Conservation (phyloP, 2,113 vertebrate species). For the Daboia siamensis region DNA sequence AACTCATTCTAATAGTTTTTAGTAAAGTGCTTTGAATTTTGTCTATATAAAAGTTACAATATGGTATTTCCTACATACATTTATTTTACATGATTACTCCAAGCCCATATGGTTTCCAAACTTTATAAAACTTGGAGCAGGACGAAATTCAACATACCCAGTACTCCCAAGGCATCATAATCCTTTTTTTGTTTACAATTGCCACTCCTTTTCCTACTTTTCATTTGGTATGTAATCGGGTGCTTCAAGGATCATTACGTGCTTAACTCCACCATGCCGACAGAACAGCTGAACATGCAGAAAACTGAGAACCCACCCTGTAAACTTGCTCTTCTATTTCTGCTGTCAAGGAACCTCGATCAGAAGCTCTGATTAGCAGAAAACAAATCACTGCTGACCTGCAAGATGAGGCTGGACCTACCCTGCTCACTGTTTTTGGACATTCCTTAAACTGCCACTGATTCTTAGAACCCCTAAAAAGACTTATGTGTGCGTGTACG, state of each 20-base stretch:
- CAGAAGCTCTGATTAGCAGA: background rate
- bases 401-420: background rate
- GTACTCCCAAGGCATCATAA: background rate
- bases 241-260: background rate
- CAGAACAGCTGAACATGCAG: background rate
- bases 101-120: no score
- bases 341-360: background rate
- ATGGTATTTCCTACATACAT: background rate
- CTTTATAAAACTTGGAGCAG: background rate
- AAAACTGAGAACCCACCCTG: background rate
- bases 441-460: background rate
- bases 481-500: background rate
- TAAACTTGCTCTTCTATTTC: background rate
- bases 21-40: background rate
- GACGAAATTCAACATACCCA: background rate
- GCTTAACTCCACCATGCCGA: background rate
- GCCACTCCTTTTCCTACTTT: background rate
- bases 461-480: background rate
- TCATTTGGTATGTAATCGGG: background rate
- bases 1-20: background rate
- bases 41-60: background rate
- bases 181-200: background rate
- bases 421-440: background rate
- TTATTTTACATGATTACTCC: background rate
- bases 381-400: background rate